Evolutionary conservation across 2,797 vertebrate genomes (phyloP).

Genomic region (Mus minutoides): DNA sequence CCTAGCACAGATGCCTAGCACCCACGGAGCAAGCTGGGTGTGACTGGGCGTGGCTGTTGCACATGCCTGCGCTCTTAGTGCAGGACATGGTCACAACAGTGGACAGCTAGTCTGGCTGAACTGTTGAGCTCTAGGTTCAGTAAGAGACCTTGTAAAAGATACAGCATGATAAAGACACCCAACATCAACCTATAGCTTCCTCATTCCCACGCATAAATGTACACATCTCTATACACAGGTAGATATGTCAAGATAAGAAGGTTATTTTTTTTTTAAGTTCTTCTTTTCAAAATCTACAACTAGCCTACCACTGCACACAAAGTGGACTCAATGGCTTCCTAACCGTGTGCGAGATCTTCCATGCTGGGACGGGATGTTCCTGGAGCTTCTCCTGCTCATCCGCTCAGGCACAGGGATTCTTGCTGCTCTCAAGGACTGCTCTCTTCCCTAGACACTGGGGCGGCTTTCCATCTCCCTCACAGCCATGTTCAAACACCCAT

Average conservation of each 20-base stretch:
- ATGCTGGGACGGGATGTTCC: background rate
- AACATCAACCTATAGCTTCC: background rate
- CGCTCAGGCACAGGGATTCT: background rate
- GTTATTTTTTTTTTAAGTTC: background rate
- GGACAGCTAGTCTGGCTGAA: background rate
- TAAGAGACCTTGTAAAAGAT: background rate
- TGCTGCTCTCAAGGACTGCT: background rate
- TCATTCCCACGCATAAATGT: background rate
- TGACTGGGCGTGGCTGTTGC: too few species aligned
- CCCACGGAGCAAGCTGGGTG: background rate
- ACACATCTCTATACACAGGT: background rate
- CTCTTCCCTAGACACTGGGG: background rate
- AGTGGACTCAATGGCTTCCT: background rate
- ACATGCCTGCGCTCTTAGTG: background rate
- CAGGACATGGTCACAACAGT: too few species aligned
- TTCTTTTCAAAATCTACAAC: background rate
- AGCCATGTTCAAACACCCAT: background rate
- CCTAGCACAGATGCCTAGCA: background rate
- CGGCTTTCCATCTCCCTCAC: background rate
- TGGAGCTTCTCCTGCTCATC: background rate
- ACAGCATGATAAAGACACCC: background rate
- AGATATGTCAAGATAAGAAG: background rate
- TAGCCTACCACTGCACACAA: background rate
- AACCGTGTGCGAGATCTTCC: background rate
- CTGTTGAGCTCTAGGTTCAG: background rate